A percentile compares a stretch with the other conserved stretches of the same genome.
Evolutionary conservation across 2,888 invertebrate genomes (phyloP).

Genomic region (Oeneis ivallda): DNA sequence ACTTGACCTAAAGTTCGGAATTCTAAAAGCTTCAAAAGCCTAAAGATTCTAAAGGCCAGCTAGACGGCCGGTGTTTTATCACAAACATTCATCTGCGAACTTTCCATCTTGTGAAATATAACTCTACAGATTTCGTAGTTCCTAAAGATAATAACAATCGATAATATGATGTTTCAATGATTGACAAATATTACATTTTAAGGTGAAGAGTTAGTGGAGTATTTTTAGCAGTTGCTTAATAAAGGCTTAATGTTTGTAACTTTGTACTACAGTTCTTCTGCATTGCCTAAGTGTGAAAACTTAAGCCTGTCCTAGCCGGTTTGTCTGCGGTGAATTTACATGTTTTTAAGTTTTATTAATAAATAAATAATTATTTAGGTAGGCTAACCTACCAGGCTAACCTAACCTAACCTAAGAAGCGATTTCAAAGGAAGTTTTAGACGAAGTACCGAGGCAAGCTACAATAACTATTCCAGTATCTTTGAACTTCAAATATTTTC

Average conservation of each 20-base stretch:
- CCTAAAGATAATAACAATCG: conserved; percentile 18
- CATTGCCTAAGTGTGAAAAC: too few relatives aligned
- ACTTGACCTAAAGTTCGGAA: conserved; percentile 3
- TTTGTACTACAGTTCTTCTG: too few relatives aligned
- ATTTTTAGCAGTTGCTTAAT: not conserved
- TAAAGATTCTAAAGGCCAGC: not conserved
- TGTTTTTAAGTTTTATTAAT: too few relatives aligned
- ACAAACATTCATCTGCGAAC: conserved; percentile 9
- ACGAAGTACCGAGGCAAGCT: not conserved
- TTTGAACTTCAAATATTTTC: not conserved
- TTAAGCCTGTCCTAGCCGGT: too few relatives aligned
- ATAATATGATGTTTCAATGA: conserved; percentile 20
- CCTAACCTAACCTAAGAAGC: too few relatives aligned
- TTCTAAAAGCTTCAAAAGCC: conserved; percentile 12
- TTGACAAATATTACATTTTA: conserved; percentile 17
- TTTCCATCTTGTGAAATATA: conserved; percentile 16
- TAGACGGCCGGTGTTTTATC: conserved; percentile 11
- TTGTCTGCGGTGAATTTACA: too few relatives aligned
- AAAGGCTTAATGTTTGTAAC: too few relatives aligned
- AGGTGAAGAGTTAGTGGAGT: not conserved
- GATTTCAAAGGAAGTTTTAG: too few relatives aligned
- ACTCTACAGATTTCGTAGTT: conserved; percentile 8
- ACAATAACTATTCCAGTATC: not conserved
- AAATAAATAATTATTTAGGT: too few relatives aligned
- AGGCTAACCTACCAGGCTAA: too few relatives aligned